phyloP scores from a whole-genome alignment of 2,113 vertebrate species.

The Chloropsis cyanopogon region DNA sequence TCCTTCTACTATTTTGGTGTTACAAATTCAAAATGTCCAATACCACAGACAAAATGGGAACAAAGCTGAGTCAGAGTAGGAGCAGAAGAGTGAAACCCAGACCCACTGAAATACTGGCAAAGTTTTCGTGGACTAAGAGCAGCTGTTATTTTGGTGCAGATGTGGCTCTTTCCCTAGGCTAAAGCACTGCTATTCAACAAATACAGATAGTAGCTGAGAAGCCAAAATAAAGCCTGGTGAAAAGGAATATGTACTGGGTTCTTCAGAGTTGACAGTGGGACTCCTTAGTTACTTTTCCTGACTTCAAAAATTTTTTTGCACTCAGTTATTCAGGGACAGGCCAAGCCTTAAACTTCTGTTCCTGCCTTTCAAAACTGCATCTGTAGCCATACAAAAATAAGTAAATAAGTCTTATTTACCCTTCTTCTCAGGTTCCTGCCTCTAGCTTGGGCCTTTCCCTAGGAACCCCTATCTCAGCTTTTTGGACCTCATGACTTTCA shows the following conservation, averaged over 20 bases:
- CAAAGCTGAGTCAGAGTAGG: neutral
- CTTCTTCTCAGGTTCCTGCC: neutral
- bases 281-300: neutral
- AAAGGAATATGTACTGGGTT: neutral
- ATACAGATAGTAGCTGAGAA: fast-evolving
- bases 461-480: neutral
- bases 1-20: neutral
- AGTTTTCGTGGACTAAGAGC: neutral
- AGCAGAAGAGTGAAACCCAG: neutral
- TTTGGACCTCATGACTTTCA: conserved; percentile 18
- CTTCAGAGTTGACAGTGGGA: neutral
- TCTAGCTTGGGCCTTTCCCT: neutral
- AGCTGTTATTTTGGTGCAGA: neutral
- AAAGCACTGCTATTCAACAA: neutral
- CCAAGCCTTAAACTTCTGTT: neutral
- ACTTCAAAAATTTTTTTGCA: neutral
- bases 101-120: neutral
- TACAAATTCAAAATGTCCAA: neutral
- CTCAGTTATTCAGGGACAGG: neutral
- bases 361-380: neutral
- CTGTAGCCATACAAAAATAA: neutral
- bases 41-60: neutral
- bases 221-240: neutral
- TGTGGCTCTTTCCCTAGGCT: neutral
- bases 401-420: neutral